Evolutionary conservation across 2,797 vertebrate species (phyloP).

Genomic region (Cygnus olor): DNA sequence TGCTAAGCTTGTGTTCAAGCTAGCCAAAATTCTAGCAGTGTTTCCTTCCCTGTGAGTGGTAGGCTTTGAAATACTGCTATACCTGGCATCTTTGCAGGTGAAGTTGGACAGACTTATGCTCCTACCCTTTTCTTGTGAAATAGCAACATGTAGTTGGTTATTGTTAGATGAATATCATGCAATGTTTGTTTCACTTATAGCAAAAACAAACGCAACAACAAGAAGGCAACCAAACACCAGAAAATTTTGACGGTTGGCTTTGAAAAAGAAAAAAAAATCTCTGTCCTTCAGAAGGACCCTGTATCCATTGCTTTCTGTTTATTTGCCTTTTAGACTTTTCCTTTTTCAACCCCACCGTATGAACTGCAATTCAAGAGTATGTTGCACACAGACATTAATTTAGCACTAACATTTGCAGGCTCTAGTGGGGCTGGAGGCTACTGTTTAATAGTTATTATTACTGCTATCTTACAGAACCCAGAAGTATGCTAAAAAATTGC

Average conservation of each 20-base stretch:
- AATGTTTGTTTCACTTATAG: background rate
- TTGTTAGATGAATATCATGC: background rate
- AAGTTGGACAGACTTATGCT: background rate
- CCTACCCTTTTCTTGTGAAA: background rate
- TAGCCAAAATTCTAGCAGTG: background rate
- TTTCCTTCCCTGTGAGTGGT: background rate
- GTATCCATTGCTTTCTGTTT: background rate
- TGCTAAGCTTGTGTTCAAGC: background rate
- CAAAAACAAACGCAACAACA: background rate
- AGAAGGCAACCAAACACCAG: background rate
- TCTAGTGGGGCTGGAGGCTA: background rate
- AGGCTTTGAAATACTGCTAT: background rate
- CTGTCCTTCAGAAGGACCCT: background rate
- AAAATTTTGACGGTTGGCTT: background rate
- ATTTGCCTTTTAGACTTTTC: background rate
- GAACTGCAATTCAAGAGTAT: background rate
- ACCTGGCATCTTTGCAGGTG: background rate
- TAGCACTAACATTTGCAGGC: background rate
- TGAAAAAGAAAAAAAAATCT: background rate
- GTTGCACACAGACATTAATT: background rate
- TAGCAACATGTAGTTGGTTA: background rate
- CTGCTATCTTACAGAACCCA: slow-evolving; percentile 3
- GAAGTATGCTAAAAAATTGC: background rate
- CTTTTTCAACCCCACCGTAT: background rate
- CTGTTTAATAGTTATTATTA: background rate